Percentiles rank a stretch among this genome's conserved stretches.
phyloP scores from a whole-genome alignment of 2,113 vertebrate species.

The Aspiorhynchus laticeps region DNA sequence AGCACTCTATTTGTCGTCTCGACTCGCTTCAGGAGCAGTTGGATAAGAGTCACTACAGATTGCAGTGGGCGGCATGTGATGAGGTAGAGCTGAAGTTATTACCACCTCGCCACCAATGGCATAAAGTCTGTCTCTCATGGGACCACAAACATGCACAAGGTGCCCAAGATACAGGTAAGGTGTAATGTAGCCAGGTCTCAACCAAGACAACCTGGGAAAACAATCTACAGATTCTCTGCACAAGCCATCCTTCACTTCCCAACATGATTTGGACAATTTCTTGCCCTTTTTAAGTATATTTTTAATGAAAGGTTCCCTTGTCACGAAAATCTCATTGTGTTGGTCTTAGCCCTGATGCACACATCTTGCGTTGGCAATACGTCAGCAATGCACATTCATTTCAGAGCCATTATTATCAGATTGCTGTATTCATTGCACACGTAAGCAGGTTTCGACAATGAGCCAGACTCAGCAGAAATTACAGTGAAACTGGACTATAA shows the following conservation, averaged over 20 bases:
- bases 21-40: slow-evolving; percentile 2
- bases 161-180: background rate
- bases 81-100: slow-evolving; percentile 16
- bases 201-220: background rate
- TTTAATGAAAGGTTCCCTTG: background rate
- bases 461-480: background rate
- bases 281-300: background rate
- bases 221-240: background rate
- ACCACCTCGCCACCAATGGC: background rate
- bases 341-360: background rate
- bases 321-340: background rate
- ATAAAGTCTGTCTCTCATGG: slow-evolving; percentile 1
- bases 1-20: background rate
- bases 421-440: background rate
- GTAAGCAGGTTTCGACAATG: background rate
- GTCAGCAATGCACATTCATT: background rate
- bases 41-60: slow-evolving; percentile 10
- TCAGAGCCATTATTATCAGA: background rate
- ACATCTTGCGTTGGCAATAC: background rate
- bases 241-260: background rate
- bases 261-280: background rate
- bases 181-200: slow-evolving; percentile 7
- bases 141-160: background rate
- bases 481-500: background rate
- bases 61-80: slow-evolving; percentile 6